phyloP scores from a whole-genome alignment of 35 echinoderm and acorn worm genomes.

The Heliocidaris erythrogramma region DNA sequence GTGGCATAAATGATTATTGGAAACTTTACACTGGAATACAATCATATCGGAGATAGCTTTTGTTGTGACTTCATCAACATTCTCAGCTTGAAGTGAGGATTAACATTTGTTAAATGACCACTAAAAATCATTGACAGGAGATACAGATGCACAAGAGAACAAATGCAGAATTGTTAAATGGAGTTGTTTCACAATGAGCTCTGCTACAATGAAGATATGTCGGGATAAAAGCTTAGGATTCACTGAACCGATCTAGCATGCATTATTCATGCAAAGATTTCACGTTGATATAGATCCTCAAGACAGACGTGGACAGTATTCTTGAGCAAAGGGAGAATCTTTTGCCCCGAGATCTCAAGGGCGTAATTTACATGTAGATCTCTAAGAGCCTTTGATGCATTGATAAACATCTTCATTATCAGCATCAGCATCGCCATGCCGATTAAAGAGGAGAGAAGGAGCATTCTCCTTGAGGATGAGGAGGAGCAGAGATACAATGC shows the following conservation, averaged over 20 bases:
- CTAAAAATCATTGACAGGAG: neutral
- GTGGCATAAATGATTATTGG: neutral
- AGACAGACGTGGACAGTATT: neutral
- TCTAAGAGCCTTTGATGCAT: neutral
- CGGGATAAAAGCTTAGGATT: neutral
- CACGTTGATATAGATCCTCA: too few species aligned
- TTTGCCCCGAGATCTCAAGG: neutral
- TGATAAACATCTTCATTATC: neutral
- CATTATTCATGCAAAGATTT: neutral
- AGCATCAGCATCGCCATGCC: neutral
- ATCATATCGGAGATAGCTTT: neutral
- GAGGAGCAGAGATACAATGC: neutral
- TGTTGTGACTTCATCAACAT: neutral
- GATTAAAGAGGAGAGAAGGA: slow-evolving; percentile 17
- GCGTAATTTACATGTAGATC: neutral
- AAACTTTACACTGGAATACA: neutral
- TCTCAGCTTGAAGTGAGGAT: neutral
- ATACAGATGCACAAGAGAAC: neutral
- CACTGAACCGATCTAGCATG: neutral
- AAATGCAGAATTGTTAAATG: neutral
- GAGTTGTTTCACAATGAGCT: neutral
- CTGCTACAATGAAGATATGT: neutral
- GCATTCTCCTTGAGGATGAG: neutral
- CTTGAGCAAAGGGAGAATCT: neutral
- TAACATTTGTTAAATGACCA: neutral